Percentiles rank a stretch among this genome's conserved stretches.
phyloP scores from a whole-genome alignment of 2,113 vertebrate genomes.

The Oxyura jamaicensis region DNA sequence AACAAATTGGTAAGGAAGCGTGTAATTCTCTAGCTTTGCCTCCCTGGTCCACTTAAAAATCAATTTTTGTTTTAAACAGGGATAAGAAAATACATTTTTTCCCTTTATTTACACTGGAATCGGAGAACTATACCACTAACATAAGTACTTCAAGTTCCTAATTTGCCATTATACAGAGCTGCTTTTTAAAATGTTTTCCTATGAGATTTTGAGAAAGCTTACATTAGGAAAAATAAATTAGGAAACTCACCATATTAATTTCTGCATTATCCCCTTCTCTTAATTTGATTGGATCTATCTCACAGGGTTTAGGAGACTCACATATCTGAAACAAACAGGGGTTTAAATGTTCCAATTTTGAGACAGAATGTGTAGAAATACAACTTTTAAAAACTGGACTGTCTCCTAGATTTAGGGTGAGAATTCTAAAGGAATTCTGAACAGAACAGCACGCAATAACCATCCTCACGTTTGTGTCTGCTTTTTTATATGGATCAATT shows the following conservation, averaged over 20 bases:
- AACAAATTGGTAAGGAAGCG: background rate
- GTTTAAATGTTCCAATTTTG: background rate
- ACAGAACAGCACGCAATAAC: background rate
- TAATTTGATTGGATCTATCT: constrained; percentile 94
- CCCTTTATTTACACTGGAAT: background rate
- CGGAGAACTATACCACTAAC: background rate
- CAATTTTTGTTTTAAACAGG: background rate
- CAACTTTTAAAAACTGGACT: background rate
- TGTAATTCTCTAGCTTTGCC: background rate
- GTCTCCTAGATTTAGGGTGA: background rate
- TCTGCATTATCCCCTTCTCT: constrained; percentile 96
- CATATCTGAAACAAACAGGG: constrained; percentile 85
- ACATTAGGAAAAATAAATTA: background rate
- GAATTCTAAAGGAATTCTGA: background rate
- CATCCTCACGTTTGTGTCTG: background rate
- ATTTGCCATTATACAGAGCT: background rate
- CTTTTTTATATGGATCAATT: background rate
- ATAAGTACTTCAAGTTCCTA: background rate
- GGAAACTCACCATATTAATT: constrained; percentile 87
- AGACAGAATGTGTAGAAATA: background rate
- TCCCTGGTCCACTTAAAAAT: background rate
- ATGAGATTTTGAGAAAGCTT: background rate
- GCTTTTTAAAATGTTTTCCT: background rate
- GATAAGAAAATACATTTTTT: background rate
- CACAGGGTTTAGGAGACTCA: constrained; percentile 94